These are phyloP conservation scores for Hypothenemus hampei DNA, from an alignment of 1,140 invertebrate species.

Conservation along the genomic window DNA sequence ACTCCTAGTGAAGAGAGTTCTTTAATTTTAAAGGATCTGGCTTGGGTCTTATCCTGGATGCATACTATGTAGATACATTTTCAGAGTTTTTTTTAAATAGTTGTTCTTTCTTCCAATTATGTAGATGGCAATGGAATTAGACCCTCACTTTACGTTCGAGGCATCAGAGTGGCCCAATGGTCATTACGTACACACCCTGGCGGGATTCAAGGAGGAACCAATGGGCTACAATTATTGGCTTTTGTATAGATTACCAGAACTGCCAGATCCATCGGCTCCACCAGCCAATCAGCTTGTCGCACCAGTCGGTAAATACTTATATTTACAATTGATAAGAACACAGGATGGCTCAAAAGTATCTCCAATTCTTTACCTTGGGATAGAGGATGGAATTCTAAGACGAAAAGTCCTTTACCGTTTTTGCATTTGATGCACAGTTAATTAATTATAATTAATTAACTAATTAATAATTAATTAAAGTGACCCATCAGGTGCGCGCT, in stretches of 20 bases:
- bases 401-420: background rate
- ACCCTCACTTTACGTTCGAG: slow-evolving; percentile 53
- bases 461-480: background rate
- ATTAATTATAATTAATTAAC: background rate
- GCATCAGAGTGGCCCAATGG: slow-evolving; percentile 86
- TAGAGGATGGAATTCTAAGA: too few relatives aligned
- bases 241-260: slow-evolving; percentile 68
- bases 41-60: too few relatives aligned
- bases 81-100: too few relatives aligned
- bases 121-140: slow-evolving; percentile 66
- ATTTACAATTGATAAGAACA: too few relatives aligned
- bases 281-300: slow-evolving; percentile 79
- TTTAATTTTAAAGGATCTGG: too few relatives aligned
- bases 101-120: too few relatives aligned
- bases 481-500: too few relatives aligned
- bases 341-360: too few relatives aligned
- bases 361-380: too few relatives aligned
- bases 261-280: slow-evolving; percentile 69
- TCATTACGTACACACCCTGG: slow-evolving; percentile 82
- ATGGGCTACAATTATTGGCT: slow-evolving; percentile 87
- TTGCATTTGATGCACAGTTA: background rate
- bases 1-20: too few relatives aligned
- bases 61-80: too few relatives aligned
- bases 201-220: slow-evolving; percentile 79
- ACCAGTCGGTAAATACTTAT: slow-evolving; percentile 63